Conservation (phyloP, 2,113 vertebrate species). For the Trichomycterus rosablanca region DNA sequence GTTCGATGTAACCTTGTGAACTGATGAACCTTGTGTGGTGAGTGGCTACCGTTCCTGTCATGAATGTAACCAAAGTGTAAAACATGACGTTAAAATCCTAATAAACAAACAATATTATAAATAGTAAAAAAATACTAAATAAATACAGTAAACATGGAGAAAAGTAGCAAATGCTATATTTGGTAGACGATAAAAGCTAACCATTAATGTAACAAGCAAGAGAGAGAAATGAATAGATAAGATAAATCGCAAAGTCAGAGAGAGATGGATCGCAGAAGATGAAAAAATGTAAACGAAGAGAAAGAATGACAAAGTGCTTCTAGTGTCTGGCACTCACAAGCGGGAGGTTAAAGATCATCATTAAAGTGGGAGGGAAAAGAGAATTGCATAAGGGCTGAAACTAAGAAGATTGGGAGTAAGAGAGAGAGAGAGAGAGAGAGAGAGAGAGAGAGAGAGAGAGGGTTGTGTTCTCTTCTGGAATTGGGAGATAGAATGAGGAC, state of each 20-base stretch:
- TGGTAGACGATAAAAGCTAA: slow-evolving; percentile 23
- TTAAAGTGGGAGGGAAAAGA: slow-evolving; percentile 30
- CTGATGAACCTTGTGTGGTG: too few relatives aligned
- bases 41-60: too few relatives aligned
- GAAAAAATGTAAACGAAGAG: slow-evolving; percentile 51
- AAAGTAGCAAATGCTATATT: too few relatives aligned
- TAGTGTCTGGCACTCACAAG: slow-evolving; percentile 27
- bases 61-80: too few relatives aligned
- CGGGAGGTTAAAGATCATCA: slow-evolving; percentile 44
- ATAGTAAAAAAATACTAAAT: too few relatives aligned
- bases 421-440: not conserved
- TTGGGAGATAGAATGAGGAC: slow-evolving; percentile 38
- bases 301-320: slow-evolving; percentile 48
- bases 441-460: not conserved
- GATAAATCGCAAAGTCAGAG: slow-evolving; percentile 38
- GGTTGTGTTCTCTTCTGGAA: too few relatives aligned
- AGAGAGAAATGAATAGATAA: slow-evolving; percentile 21
- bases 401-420: slow-evolving; percentile 13
- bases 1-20: too few relatives aligned
- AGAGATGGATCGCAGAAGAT: slow-evolving; percentile 48
- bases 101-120: too few relatives aligned
- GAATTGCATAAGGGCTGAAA: slow-evolving; percentile 5
- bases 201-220: slow-evolving; percentile 1
- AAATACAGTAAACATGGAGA: too few relatives aligned
- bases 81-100: too few relatives aligned